Conservation (phyloP, 2,888 invertebrate species). For the Ganaspis brasiliensis region DNA sequence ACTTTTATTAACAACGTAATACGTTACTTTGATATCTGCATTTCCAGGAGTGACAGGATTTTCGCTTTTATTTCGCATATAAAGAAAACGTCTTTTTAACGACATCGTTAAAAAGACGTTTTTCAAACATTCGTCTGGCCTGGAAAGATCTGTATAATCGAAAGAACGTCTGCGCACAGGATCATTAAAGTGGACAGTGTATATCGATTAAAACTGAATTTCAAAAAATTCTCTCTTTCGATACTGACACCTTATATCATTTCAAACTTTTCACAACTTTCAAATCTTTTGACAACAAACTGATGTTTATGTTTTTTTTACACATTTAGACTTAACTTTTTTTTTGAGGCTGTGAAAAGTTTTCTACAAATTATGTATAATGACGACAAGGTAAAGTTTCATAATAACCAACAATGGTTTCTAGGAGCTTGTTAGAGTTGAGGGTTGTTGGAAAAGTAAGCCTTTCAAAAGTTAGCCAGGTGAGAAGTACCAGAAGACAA, state of each 20-base stretch:
- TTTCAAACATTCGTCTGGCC: background rate
- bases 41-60: constrained; percentile 6
- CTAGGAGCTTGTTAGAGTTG: constrained; percentile 56
- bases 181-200: constrained; percentile 16
- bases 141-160: constrained; percentile 21
- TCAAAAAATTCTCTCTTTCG: too few relatives aligned
- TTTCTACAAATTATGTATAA: background rate
- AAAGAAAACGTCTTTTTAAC: constrained; percentile 16
- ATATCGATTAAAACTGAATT: constrained; percentile 10
- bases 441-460: constrained; percentile 47
- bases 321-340: background rate
- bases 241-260: too few relatives aligned
- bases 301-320: too few relatives aligned
- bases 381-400: constrained; percentile 66
- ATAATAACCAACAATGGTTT: constrained; percentile 69
- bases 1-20: constrained; percentile 27
- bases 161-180: background rate
- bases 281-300: too few relatives aligned
- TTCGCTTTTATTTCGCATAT: constrained; percentile 5
- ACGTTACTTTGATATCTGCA: constrained; percentile 11
- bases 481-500: constrained; percentile 51
- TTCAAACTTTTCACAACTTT: too few relatives aligned
- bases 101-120: constrained; percentile 17
- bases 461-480: constrained; percentile 55
- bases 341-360: background rate